A percentile compares a stretch with the other conserved stretches of the same genome.
phyloP scores from a whole-genome alignment of 1,140 invertebrate species.

The Oreohelix idahoensis region DNA sequence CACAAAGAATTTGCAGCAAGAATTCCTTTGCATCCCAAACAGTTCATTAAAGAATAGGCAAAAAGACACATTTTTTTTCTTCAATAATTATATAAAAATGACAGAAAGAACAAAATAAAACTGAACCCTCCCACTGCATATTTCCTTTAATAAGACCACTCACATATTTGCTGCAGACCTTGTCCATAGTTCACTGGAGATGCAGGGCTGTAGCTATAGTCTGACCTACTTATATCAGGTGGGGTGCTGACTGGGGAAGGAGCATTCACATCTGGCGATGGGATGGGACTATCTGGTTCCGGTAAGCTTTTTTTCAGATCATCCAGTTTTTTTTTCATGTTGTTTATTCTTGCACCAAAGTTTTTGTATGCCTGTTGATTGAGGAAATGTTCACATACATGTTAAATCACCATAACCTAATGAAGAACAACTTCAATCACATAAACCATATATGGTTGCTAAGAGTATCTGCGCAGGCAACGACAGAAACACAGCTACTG shows the following conservation, averaged over 20 bases:
- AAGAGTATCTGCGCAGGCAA: too few relatives aligned
- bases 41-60: too few relatives aligned
- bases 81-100: background rate
- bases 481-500: too few relatives aligned
- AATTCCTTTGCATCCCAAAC: too few relatives aligned
- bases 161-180: background rate
- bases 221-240: constrained; percentile 45
- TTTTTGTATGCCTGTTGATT: constrained; percentile 88
- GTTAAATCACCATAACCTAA: background rate
- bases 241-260: constrained; percentile 78
- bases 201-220: constrained; percentile 57
- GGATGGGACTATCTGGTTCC: constrained; percentile 58
- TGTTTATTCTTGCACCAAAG: constrained; percentile 88
- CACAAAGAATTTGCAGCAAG: too few relatives aligned
- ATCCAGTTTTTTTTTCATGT: constrained; percentile 86
- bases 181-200: background rate
- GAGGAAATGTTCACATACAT: background rate
- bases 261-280: constrained; percentile 76
- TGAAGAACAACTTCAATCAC: background rate
- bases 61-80: too few relatives aligned
- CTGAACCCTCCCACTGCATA: background rate
- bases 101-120: background rate
- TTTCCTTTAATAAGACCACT: background rate
- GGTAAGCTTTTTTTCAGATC: constrained; percentile 80
- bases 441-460: background rate